A percentile compares a stretch with the other conserved stretches of the same genome.
These are phyloP conservation scores for Lamprotornis superbus DNA, from an alignment of 2,113 vertebrate genomes.

Conservation along the genomic window DNA sequence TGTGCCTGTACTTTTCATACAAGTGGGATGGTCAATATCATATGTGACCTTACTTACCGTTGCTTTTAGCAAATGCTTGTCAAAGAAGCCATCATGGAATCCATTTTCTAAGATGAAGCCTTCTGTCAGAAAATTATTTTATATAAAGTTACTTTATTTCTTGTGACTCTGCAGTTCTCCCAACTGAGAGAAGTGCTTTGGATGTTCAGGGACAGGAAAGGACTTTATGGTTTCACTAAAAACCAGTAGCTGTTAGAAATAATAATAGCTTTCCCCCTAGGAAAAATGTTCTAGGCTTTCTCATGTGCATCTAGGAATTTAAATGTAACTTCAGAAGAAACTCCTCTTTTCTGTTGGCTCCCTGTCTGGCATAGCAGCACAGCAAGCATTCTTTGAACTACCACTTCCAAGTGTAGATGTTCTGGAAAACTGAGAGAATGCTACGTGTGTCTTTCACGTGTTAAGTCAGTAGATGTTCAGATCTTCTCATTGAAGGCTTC, in stretches of 20 bases:
- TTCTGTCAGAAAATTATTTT: constrained; percentile 19
- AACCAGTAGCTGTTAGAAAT: background rate
- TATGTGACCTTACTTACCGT: background rate
- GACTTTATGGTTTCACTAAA: background rate
- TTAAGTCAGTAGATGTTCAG: background rate
- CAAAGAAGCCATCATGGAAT: background rate
- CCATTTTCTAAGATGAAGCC: background rate
- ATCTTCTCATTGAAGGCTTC: background rate
- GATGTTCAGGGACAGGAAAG: background rate
- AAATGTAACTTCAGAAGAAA: background rate
- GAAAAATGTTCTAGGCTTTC: background rate
- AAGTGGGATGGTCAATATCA: background rate
- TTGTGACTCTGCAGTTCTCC: background rate
- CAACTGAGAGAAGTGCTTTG: background rate
- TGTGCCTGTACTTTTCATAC: background rate
- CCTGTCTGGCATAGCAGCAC: background rate
- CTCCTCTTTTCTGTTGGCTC: background rate
- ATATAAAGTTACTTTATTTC: background rate
- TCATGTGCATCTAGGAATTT: background rate
- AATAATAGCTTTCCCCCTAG: background rate
- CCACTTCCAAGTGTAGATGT: background rate
- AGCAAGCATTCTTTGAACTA: background rate
- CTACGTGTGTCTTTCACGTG: background rate
- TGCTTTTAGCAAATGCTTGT: constrained; percentile 23
- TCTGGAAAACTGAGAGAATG: background rate